These are phyloP conservation scores for Athene noctua DNA, from an alignment of 2,113 vertebrate species.

Conservation along the genomic window DNA sequence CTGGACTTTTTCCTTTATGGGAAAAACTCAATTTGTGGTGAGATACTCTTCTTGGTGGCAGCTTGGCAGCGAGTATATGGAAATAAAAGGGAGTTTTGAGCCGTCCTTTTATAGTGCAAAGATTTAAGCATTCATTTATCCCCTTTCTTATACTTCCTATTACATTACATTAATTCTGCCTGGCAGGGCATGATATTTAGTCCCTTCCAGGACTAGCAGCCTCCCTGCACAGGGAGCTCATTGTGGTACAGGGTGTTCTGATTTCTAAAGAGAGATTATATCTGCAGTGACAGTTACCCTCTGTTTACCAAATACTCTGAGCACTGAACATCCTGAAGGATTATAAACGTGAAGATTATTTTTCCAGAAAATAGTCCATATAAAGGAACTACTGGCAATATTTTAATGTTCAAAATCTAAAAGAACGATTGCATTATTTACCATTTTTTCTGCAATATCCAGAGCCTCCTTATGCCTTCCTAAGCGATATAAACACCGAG, in stretches of 20 bases:
- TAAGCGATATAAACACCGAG: conserved; percentile 83
- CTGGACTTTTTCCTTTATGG: not conserved
- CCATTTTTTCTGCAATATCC: conserved; percentile 80
- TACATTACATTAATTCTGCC: conserved; percentile 58
- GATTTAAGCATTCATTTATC: conserved; percentile 42
- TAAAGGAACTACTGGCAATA: not conserved
- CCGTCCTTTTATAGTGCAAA: not conserved
- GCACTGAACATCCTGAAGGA: conserved; percentile 40
- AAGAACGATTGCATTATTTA: conserved; percentile 57
- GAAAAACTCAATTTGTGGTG: not conserved
- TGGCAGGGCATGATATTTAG: conserved; percentile 58
- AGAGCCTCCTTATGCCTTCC: conserved; percentile 79
- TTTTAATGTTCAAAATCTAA: not conserved
- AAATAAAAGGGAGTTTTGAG: conserved; percentile 20
- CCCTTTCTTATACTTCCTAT: conserved; percentile 54
- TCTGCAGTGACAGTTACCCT: conserved; percentile 56
- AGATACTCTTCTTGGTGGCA: not conserved
- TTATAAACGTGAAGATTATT: conserved; percentile 13
- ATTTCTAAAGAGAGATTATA: conserved; percentile 57
- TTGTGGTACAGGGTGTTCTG: conserved; percentile 56
- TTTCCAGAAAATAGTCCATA: conserved; percentile 18
- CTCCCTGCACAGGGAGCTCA: conserved; percentile 48
- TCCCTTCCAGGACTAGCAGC: conserved; percentile 51
- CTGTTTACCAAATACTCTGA: conserved; percentile 52
- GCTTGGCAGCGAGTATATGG: not conserved